These are phyloP conservation scores for Leptogaster cylindrica DNA, from an alignment of 2,888 invertebrate genomes.

Conservation along the genomic window DNA sequence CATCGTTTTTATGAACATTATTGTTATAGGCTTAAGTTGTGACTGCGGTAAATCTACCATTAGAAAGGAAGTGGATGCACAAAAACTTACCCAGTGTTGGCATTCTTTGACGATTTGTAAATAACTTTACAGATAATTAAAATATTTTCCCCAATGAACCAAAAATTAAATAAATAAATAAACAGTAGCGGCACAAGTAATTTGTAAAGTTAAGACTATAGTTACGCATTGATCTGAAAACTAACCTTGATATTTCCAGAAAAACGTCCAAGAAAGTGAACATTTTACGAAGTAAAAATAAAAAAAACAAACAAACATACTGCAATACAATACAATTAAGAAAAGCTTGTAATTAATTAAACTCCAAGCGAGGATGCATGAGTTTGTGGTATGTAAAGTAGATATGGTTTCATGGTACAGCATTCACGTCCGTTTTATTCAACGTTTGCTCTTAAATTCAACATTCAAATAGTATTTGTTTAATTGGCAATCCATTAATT, in stretches of 20 bases:
- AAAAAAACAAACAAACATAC: not conserved
- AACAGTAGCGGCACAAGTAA: constrained; percentile 1
- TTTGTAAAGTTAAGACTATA: constrained; percentile 6
- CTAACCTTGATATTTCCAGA: constrained; percentile 4
- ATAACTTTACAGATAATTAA: not conserved
- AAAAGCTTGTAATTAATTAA: constrained; percentile 1
- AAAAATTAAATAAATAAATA: not conserved
- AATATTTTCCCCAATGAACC: not conserved
- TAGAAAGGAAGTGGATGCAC: too few species aligned
- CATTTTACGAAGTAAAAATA: not conserved
- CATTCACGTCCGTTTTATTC: too few species aligned
- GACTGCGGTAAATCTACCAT: too few species aligned
- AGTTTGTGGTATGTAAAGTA: not conserved
- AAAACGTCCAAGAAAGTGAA: constrained; percentile 1
- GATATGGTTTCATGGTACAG: not conserved
- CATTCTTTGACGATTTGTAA: not conserved
- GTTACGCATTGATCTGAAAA: constrained; percentile 5
- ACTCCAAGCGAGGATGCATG: not conserved
- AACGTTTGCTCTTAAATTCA: too few species aligned
- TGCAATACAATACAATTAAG: not conserved
- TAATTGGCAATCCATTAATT: too few species aligned
- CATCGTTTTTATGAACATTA: too few species aligned
- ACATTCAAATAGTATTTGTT: too few species aligned
- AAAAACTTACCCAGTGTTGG: not conserved
- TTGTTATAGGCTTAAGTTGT: too few species aligned